Conservation (phyloP, 2,113 vertebrate species). For the Eonycteris spelaea region DNA sequence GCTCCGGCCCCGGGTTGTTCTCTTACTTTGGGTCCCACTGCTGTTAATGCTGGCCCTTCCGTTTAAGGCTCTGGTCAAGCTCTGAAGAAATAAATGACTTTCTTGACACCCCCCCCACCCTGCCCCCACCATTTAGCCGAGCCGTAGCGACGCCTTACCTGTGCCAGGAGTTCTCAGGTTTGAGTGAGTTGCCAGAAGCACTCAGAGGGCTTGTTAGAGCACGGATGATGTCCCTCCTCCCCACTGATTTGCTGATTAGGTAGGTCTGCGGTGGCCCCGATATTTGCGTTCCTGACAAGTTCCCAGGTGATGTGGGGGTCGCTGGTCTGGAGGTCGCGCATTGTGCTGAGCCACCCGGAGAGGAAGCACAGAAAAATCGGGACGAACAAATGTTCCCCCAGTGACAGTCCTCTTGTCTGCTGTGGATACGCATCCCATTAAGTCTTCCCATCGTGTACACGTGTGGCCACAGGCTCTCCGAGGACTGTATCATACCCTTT, state of each 20-base stretch:
- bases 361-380: not conserved
- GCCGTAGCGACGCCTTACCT: not conserved
- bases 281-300: not conserved
- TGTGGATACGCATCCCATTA: not conserved
- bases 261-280: rapidly evolving
- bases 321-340: not conserved
- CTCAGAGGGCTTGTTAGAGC: not conserved
- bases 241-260: too few relatives aligned
- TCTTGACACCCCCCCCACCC: not conserved
- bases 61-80: not conserved
- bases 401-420: not conserved
- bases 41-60: not conserved
- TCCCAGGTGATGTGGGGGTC: too few relatives aligned
- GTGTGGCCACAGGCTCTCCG: not conserved
- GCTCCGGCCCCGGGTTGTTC: rapidly evolving
- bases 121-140: rapidly evolving
- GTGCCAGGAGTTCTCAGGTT: not conserved
- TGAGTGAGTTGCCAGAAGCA: not conserved
- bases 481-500: not conserved
- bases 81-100: not conserved
- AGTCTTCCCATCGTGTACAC: rapidly evolving
- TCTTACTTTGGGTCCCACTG: not conserved
- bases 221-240: too few relatives aligned
- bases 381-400: too few relatives aligned
- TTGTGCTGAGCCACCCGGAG: not conserved